A percentile compares a stretch with the other conserved stretches of the same genome.
Evolutionary conservation across 37 sponge, comb jelly and placozoan genomes (phyloP).

Genomic region (Axinella damicornis): DNA sequence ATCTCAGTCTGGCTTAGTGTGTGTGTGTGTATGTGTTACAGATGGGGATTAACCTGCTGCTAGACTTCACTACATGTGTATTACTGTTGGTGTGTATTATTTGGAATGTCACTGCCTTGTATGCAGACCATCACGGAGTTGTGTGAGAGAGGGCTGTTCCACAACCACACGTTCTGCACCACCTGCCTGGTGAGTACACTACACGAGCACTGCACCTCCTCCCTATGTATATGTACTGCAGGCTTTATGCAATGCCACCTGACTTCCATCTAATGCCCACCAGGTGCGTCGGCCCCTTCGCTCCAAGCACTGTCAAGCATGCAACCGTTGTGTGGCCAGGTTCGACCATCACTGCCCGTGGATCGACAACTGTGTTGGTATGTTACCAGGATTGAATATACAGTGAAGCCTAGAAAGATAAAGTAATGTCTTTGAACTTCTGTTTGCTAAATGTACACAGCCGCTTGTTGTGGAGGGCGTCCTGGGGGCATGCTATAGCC

Average conservation of each 20-base stretch:
- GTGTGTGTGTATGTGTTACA: neutral
- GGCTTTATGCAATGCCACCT: neutral
- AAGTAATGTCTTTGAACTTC: no score
- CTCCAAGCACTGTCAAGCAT: slow-evolving; percentile 94
- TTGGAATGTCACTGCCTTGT: neutral
- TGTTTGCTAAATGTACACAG: no score
- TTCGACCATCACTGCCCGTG: slow-evolving; percentile 99
- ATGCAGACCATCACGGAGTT: slow-evolving; percentile 64
- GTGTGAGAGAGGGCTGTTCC: slow-evolving; percentile 77
- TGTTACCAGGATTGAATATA: no score
- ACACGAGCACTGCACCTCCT: neutral
- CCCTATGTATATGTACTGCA: no score
- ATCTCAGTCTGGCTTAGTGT: neutral
- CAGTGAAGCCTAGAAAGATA: no score
- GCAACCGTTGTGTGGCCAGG: slow-evolving; percentile 91
- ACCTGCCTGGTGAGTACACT: slow-evolving; percentile 82
- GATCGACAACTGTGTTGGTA: slow-evolving; percentile 91
- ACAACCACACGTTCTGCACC: slow-evolving; percentile 74
- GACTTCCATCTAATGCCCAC: neutral
- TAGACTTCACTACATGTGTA: no score
- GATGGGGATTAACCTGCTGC: no score
- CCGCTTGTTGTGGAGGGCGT: no score
- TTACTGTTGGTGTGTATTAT: slow-evolving; percentile 22
- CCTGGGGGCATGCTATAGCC: no score
- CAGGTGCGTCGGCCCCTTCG: slow-evolving; percentile 87